These are phyloP conservation scores for Stegana nigrithorax DNA, from an alignment of 2,888 invertebrate genomes.

Conservation along the genomic window DNA sequence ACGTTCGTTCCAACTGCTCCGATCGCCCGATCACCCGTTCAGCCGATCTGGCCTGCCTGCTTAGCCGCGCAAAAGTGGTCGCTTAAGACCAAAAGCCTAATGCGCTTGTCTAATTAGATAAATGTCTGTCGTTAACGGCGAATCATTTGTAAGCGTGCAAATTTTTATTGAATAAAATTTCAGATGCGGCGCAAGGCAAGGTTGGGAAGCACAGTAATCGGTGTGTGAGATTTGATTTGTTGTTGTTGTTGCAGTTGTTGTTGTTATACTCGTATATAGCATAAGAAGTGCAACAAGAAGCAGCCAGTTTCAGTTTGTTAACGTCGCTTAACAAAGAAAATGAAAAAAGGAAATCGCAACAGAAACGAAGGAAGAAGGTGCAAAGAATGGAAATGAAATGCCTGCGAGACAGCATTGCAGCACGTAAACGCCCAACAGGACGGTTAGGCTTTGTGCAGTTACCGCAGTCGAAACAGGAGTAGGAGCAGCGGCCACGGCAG, in stretches of 20 bases:
- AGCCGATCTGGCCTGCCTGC: no score
- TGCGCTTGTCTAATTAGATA: conserved; percentile 58
- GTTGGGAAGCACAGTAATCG: neutral
- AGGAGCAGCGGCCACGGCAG: no score
- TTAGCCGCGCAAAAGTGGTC: no score
- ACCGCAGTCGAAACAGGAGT: neutral
- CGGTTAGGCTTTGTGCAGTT: neutral
- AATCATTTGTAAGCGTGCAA: conserved; percentile 16
- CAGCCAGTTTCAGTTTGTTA: conserved; percentile 16
- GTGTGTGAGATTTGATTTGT: neutral
- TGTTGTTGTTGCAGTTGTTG: no score
- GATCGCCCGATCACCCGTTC: conserved; percentile 33
- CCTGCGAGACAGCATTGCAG: neutral
- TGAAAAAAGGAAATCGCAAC: neutral
- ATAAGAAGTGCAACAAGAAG: neutral
- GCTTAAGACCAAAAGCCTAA: no score
- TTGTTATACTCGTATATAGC: neutral
- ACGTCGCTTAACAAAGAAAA: neutral
- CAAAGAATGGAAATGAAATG: neutral
- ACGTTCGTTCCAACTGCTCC: conserved; percentile 23
- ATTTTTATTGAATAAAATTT: neutral
- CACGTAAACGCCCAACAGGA: conserved; percentile 12
- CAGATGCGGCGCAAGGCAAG: neutral
- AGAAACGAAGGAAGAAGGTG: neutral
- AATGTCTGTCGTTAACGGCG: conserved; percentile 54